Conservation (phyloP, 2,888 invertebrate species). For the Melikaiella ostensackeni region DNA sequence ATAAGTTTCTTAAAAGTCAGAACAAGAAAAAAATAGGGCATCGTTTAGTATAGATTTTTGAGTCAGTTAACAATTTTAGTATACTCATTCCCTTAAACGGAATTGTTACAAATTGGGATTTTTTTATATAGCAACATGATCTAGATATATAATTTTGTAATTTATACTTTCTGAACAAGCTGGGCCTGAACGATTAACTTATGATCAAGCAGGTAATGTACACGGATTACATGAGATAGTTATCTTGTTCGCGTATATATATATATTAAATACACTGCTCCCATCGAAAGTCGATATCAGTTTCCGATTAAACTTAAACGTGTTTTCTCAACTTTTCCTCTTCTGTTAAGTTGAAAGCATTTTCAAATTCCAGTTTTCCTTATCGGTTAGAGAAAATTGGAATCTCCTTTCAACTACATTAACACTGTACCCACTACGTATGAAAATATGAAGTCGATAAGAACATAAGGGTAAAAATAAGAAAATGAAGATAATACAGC, state of each 20-base stretch:
- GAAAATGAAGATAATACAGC: not conserved
- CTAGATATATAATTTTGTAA: not conserved
- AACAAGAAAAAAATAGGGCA: too few species aligned
- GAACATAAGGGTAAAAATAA: not conserved
- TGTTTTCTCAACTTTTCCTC: not conserved
- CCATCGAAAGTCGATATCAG: conserved; percentile 11
- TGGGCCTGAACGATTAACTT: not conserved
- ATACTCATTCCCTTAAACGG: too few species aligned
- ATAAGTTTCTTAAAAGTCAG: too few species aligned
- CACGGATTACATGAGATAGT: not conserved
- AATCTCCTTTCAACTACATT: not conserved
- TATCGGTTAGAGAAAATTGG: not conserved
- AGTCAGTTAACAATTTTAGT: too few species aligned
- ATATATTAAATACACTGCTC: conserved; percentile 2
- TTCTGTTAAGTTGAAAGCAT: not conserved
- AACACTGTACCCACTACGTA: not conserved
- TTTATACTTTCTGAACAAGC: not conserved
- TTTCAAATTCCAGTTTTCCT: conserved; percentile 10
- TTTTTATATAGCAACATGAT: too few species aligned
- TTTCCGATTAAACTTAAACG: conserved; percentile 15
- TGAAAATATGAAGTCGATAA: not conserved
- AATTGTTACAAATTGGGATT: too few species aligned
- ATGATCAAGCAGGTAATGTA: not conserved
- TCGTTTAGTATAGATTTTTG: too few species aligned
- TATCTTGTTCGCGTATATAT: not conserved